A percentile compares a stretch with the other conserved stretches of the same genome.
phyloP scores from a whole-genome alignment of 2,888 invertebrate genomes.

The Pyrrhia umbra region DNA sequence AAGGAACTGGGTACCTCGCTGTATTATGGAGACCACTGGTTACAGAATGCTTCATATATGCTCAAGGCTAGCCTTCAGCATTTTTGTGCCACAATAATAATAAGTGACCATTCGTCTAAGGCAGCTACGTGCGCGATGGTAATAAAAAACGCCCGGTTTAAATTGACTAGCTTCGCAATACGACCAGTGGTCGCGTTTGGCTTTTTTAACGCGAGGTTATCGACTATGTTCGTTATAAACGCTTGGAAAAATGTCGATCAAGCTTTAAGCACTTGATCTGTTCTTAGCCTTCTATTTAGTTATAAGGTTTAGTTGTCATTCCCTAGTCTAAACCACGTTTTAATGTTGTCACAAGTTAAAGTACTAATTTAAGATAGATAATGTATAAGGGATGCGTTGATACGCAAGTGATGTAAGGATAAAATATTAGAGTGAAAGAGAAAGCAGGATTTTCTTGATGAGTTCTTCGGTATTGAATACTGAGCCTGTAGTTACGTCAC shows the following conservation, averaged over 20 bases:
- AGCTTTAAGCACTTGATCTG: slow-evolving; percentile 56
- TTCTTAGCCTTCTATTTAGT: slow-evolving; percentile 56
- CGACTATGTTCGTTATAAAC: slow-evolving; percentile 41
- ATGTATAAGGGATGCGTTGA: slow-evolving; percentile 39
- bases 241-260: slow-evolving; percentile 55
- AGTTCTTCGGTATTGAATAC: slow-evolving; percentile 52
- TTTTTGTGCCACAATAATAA: slow-evolving; percentile 48
- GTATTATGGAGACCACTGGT: slow-evolving; percentile 19
- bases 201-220: slow-evolving; percentile 23
- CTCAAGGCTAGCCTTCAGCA: slow-evolving; percentile 18
- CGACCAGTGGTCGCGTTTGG: slow-evolving; percentile 14
- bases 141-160: neutral
- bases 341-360: slow-evolving; percentile 53
- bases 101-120: slow-evolving; percentile 12
- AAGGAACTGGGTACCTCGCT: slow-evolving; percentile 20
- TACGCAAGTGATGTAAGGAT: slow-evolving; percentile 52
- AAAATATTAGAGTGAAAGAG: slow-evolving; percentile 38
- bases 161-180: neutral
- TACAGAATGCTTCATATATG: slow-evolving; percentile 16
- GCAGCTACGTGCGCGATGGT: neutral
- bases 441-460: slow-evolving; percentile 28
- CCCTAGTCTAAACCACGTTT: slow-evolving; percentile 61
- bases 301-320: slow-evolving; percentile 54
- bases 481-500: slow-evolving; percentile 37
- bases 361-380: slow-evolving; percentile 49